Conservation (phyloP, 2,888 invertebrate species). For the Dicyrtoma fusca region DNA sequence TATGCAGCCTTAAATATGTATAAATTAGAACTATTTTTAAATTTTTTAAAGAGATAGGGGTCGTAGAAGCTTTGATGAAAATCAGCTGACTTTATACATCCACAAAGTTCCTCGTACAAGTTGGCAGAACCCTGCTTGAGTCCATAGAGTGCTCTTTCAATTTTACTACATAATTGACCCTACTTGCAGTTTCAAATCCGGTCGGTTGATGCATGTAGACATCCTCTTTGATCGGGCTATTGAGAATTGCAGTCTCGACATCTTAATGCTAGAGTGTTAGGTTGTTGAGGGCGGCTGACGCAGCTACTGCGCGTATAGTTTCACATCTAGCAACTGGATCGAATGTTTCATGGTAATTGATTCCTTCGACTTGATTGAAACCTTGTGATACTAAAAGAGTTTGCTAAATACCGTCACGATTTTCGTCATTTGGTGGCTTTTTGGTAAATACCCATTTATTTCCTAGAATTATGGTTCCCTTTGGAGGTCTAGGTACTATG, state of each 20-base stretch:
- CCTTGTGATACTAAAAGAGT: too few species aligned
- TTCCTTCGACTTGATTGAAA: conserved; percentile 11
- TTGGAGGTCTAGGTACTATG: conserved; percentile 1
- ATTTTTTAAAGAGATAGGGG: neutral
- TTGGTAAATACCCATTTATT: too few species aligned
- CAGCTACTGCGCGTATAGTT: too few species aligned
- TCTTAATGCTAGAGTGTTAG: conserved; percentile 32
- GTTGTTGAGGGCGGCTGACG: too few species aligned
- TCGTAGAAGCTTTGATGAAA: neutral
- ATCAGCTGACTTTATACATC: too few species aligned
- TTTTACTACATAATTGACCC: conserved; percentile 30
- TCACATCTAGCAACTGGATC: too few species aligned
- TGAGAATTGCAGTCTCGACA: conserved; percentile 39
- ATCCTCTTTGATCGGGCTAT: conserved; percentile 15
- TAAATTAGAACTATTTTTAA: too few species aligned
- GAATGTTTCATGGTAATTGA: conserved; percentile 35
- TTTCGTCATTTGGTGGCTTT: too few species aligned
- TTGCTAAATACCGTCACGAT: neutral
- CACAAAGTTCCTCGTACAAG: too few species aligned
- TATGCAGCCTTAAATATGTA: too few species aligned
- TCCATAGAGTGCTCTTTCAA: conserved; percentile 47
- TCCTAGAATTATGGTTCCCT: too few species aligned
- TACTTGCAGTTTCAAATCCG: neutral
- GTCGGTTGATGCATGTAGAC: too few species aligned
- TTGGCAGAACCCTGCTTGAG: conserved; percentile 50